Base-by-base conservation (phyloP, 2,888 invertebrate species). In the Macropis europaea region DNA sequence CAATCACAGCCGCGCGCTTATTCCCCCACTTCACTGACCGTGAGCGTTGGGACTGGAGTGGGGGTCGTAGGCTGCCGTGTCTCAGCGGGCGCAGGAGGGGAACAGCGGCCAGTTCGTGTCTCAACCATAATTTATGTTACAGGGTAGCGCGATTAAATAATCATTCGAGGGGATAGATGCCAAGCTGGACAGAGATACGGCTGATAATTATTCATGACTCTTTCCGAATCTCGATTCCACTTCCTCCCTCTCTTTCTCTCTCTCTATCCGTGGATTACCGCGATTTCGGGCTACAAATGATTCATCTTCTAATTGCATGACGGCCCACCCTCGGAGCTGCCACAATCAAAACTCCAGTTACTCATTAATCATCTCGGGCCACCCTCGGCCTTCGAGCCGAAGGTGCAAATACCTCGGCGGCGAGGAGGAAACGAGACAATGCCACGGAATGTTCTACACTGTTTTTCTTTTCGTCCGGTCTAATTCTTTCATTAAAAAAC, bases 301-400 rank as follows among this genome's bases (percentile, higher is more conserved):
- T 88, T 88, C 87, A 87, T 88, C 87, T 83, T 86, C 87, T 88
- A 88, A 87, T 89, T 87, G 88, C 88, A 86, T 87, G 88, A 86
- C 87, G 85, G 81, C 77, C 80, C 82, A 77, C 82, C 81, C 82
- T 78, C 75, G 71, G 75, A 72, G 73, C 66, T 19, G 59, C 79
- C 81, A 84, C 86, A 88, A 87, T 88, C 87, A 87, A 88, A 88
- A 88, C 85, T 82, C 84, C 78, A 70, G 69, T 67, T 71, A 75
- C 82, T 87, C 87, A 82, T 88, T 87, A 88, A 88, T 87, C 88
- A 88, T 84, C 74, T 69, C 43, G 68, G n/a, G 68, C 62, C 69
- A 52, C 66, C 73, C 60, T 71, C 73, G 73, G 56, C 72, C 57
- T 77, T 67, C 75, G 43, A 63, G 64, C 66, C 66, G 57, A 76